Base-by-base conservation (phyloP, 2,113 vertebrate species). In the Mirza zaza region DNA sequence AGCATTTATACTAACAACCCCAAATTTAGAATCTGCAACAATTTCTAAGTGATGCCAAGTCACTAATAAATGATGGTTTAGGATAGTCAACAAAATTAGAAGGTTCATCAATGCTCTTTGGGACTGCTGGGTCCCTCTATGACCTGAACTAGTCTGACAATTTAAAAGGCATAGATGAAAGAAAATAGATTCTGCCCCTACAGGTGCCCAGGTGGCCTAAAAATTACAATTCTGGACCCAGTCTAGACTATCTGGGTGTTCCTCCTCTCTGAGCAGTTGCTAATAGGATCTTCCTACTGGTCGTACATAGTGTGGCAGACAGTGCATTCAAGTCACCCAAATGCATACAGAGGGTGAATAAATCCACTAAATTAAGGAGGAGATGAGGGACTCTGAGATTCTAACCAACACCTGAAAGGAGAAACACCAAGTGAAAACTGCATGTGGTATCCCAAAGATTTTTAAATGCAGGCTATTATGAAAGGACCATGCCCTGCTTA, bases 401-500 rank as follows among this genome's bases (percentile, higher is more conserved):
- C 57, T 82, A 76, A 52, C 13, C 0, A n/a, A 29, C n/a, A 97
- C 75, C 80, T 94, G 71, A 90, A 91, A 50, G 63, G 90, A 95
- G 45, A 87, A 95, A 36, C 39, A 3, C 0, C 17, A 50, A 61
- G 52, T 75, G 87, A 97, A 82, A 94, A 82, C 96, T 59, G n/a
- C 29, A 80, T 92, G 91, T 63, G 71, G 87, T n/a, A 21, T 2
- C 1, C 86, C 84, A 94, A 97, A 96, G 39, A 92, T 9, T 84
- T 71, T 87, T 87, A 96, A 90, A 96, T 86, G 90, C 15, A 92
- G 95, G 71, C 91, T 84, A 52, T 96, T 89, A 83, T 0, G 34
- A 93, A 97, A 93, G 75, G 92, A 84, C 85, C 77, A 23, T 79
- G 92, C 89, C 85, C 91, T 80, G 79, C 81, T 97, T 76, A 91